Conservation (phyloP, 2,888 invertebrate genomes). For the Byasa hedistus region DNA sequence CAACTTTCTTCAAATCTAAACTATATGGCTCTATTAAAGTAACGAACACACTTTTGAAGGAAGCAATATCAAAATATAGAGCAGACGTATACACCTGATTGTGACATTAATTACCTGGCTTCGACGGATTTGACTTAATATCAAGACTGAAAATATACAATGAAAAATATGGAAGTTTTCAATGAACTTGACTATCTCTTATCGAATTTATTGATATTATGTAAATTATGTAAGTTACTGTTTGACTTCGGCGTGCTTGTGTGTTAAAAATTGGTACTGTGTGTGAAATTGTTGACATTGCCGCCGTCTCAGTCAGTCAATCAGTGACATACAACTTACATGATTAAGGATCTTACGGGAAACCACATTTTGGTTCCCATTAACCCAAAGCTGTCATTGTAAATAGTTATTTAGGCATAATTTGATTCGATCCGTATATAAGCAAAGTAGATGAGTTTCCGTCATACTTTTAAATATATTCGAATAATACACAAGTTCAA, state of each 20-base stretch:
- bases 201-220: conserved; percentile 45
- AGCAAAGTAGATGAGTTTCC: neutral
- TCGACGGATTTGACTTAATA: conserved; percentile 27
- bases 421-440: too few species aligned
- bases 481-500: conserved; percentile 1
- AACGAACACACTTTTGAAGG: neutral
- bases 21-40: neutral
- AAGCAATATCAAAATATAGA: neutral
- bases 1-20: conserved; percentile 10
- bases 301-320: conserved; percentile 33
- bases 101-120: conserved; percentile 4
- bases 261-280: neutral
- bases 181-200: conserved; percentile 26
- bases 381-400: conserved; percentile 3
- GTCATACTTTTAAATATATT: neutral
- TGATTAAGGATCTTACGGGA: conserved; percentile 7
- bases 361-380: neutral
- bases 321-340: conserved; percentile 16
- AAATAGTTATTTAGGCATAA: conserved; percentile 10
- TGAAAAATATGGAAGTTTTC: conserved; percentile 28
- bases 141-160: conserved; percentile 39
- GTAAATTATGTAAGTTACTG: conserved; percentile 32
- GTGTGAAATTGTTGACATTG: neutral
- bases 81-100: neutral
- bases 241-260: conserved; percentile 30